Base-by-base conservation (phyloP, 2,888 invertebrate species). In the Ctenicera cuprea region DNA sequence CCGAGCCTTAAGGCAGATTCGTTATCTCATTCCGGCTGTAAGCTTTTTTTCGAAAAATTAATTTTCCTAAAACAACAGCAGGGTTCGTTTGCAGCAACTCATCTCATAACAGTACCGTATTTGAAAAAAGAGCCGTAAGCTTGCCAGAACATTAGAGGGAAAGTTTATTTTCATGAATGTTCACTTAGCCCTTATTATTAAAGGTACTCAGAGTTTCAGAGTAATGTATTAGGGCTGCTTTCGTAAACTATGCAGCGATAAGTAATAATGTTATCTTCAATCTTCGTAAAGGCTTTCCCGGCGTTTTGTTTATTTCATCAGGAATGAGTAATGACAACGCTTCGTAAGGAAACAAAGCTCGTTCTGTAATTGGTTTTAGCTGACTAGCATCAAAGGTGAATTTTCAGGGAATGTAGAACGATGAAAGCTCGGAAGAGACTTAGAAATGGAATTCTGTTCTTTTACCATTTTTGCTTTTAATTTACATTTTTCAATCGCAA, bases 241-340 rank as follows among this genome's bases (percentile, higher is more conserved):
- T 22, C n/a, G 50, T 50, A 22, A 22, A 50, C 50, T 22, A 4
- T 22, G 9, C 20, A 11, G 50, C 22, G 50, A 50, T 50, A 50
- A 50, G 50, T 50, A 22, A 22, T 11, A 22, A 22, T 22, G 22
- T 50, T 20, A 50, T 50, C 50, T 50, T 50, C 22, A 50, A 50
- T 50, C 50, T 50, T 50, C 12, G 1, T 22, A 50, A 50, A 50
- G 9, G 1, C 5, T 20, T 50, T 12, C 3, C 22, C 3, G 22
- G 9, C 50, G 12, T 22, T 50, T 50, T 50, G 22, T 50, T 50
- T 50, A 50, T 50, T 50, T 50, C 22, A 12, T 18, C 0, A 11
- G 22, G 5, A 22, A 50, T 50, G 22, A 50, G 2, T 50, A 12
- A 50, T 22, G 50, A 11, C 50, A 2, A 50, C 22, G 50, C 12